Evolutionary conservation across 2,797 vertebrate genomes (phyloP), one percentile per base, ranked within the genome.

Genomic region (Nyctalus aviator): DNA sequence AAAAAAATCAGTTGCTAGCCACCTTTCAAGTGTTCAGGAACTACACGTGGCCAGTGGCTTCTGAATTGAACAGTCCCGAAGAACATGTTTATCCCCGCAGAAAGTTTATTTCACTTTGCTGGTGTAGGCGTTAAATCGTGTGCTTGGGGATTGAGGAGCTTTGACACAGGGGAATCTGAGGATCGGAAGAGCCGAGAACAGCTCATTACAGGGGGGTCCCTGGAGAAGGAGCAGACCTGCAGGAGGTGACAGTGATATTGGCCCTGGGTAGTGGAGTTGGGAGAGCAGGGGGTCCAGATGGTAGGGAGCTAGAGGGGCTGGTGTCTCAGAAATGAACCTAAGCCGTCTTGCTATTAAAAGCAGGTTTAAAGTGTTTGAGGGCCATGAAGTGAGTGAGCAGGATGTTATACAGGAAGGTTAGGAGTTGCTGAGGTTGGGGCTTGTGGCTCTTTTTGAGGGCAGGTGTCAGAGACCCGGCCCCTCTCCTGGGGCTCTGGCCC

Each of bases 401-500:
- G 75, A 41, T 82, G 48, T 94, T 86, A 12, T 53, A 55, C 81
- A 90, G 69, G 77, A 93, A 82, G 86, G 30, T 48, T 86, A 57
- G 14, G 37, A 37, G 11, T 77, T 27, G 53, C 78, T 75, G 76
- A 93, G 66, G 35, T 87, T 83, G 44, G 35, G 20, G 68, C 73
- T 17, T 82, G 32, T 5, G 68, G 72, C 57, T 59, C 59, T 79
- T 92, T 90, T 90, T 69, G 53, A 18, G 27, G 91, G 90, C 94
- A 46, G 76, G 64, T 78, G 66, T 92, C 48, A 30, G 92, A 93
- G 92, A 91, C 15, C 62, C 23, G 20, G 23, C 25, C 88, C 32
- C 68, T 91, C 71, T 94, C 41, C 83, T 93, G 53, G 23, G 64
- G 32, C 92, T 88, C 75, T 85, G 96, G 53, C 95, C 95, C 72